Evolutionary conservation across 1,140 invertebrate species (phyloP), one percentile per base, ranked within the genome.

Genomic region (Cydia strobilella): DNA sequence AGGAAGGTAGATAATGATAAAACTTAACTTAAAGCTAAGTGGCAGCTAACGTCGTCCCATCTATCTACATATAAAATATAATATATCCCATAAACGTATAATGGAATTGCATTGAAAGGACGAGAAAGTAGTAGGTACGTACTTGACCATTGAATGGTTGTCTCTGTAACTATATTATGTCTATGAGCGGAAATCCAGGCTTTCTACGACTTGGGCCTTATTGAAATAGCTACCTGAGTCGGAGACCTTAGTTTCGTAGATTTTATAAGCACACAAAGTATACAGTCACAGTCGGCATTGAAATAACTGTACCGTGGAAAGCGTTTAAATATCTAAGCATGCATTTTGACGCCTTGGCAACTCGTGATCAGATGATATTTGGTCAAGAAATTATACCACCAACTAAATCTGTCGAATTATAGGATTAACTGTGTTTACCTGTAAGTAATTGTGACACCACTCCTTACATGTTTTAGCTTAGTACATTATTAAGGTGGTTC

Each of bases 41-140:
- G 15, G 45, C 12, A 54, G n/a, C 51, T 54, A 3, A 45, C 42
- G 3, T 45, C 42, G 51, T 54, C 4, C 10, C n/a, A 20, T 18
- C 51, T 54, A 18, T 54, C 51, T 54, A n/a, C n/a, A n/a, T n/a
- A 39, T 39, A 7, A 54, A n/a, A n/a, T 18, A 59, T 23, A 23
- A 2, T 59, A 23, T 59, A 23, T 23, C n/a, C 54, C 54, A 59
- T 59, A 23, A 59, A 59, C 23, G n/a, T 59, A 23, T 59, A 20
- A 59, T 23, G 54, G 20, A 59, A 59, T 7, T 23, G 18, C 54
- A 59, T 59, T 59, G 54, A 59, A 59, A 59, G 54, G 20, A 9
- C 54, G 54, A 23, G 54, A 59, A 59, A 59, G 54, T 59, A 23
- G 54, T n/a, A n/a, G n/a, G n/a, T n/a, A n/a, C n/a, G n/a, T 59